phyloP scores from a whole-genome alignment of 2,113 vertebrate genomes.

The Tragelaphus buxtoni region DNA sequence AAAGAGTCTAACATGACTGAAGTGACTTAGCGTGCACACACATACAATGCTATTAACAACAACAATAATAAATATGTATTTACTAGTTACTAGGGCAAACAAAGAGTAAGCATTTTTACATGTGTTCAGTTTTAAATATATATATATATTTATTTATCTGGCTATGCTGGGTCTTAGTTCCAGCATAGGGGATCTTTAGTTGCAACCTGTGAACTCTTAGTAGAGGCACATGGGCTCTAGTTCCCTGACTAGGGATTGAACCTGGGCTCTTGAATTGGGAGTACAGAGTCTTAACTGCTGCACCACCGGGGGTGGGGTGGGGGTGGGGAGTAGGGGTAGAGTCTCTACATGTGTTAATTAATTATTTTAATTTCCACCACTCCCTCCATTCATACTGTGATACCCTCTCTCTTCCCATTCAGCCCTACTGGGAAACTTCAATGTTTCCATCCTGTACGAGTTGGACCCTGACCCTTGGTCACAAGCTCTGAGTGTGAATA shows the following conservation, averaged over 20 bases:
- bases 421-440: background rate
- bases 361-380: background rate
- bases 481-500: background rate
- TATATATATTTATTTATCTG: background rate
- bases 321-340: background rate
- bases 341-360: background rate
- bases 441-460: fast-evolving
- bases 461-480: background rate
- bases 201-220: background rate
- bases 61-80: background rate
- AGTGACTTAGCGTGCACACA: background rate
- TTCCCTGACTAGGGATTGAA: background rate
- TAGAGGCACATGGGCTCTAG: background rate
- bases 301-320: background rate
- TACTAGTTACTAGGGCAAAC: background rate
- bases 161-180: background rate
- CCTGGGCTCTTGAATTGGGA: background rate
- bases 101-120: background rate
- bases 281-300: background rate
- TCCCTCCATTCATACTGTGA: background rate
- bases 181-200: background rate
- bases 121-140: background rate
- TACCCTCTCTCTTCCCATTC: background rate
- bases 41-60: background rate
- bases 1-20: background rate